phyloP scores from a whole-genome alignment of 2,888 invertebrate genomes.

The Xestia c-nigrum region DNA sequence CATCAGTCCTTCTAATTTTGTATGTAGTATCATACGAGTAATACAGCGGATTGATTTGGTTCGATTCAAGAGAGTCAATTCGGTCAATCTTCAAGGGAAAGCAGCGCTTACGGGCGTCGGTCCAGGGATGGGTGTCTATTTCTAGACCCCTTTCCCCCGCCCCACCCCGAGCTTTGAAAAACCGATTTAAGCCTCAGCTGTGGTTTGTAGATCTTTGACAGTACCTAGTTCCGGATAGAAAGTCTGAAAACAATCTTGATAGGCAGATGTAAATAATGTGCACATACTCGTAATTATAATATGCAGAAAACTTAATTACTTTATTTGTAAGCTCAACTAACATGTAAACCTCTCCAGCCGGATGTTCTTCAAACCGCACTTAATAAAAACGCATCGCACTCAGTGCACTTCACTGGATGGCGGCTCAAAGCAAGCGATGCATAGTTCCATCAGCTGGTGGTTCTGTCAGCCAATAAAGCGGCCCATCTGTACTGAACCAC shows the following conservation, averaged over 20 bases:
- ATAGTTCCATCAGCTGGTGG: slow-evolving; percentile 42
- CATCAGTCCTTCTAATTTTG: background rate
- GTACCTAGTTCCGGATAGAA: background rate
- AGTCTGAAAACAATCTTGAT: background rate
- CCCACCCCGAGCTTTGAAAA: background rate
- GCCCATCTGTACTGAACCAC: slow-evolving; percentile 7
- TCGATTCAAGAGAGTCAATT: background rate
- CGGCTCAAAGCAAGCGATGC: slow-evolving; percentile 25
- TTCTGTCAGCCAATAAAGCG: slow-evolving; percentile 45
- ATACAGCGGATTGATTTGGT: background rate
- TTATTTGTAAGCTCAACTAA: background rate
- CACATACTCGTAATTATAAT: too few relatives aligned
- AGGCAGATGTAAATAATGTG: background rate
- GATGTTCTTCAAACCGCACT: background rate
- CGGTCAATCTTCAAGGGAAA: background rate
- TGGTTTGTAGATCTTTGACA: background rate
- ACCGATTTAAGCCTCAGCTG: background rate
- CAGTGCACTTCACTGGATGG: background rate
- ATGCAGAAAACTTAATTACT: background rate
- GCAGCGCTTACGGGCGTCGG: background rate
- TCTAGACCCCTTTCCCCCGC: background rate
- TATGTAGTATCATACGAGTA: background rate
- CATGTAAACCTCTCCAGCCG: background rate
- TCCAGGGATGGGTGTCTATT: background rate
- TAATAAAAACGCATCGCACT: slow-evolving; percentile 16